These are phyloP conservation scores for Amphimedon queenslandica DNA, from an alignment of 37 sponge, comb jelly and placozoan species.

Conservation along the genomic window DNA sequence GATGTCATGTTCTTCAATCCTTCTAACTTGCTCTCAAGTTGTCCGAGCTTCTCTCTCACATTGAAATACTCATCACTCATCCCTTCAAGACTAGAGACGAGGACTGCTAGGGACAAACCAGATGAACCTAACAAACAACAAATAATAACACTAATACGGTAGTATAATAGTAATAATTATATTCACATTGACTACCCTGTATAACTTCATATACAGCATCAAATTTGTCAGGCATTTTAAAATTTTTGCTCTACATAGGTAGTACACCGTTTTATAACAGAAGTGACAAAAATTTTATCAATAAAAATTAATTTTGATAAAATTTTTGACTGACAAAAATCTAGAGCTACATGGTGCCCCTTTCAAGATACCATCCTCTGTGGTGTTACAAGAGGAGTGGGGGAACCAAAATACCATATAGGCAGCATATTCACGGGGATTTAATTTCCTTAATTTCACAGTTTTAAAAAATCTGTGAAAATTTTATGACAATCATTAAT, in stretches of 20 bases:
- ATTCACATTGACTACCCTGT: not conserved
- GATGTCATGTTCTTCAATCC: not conserved
- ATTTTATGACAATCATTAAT: no score
- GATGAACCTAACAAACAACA: not conserved
- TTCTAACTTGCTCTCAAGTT: constrained; percentile 42
- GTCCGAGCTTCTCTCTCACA: constrained; percentile 31
- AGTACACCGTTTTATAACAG: not conserved
- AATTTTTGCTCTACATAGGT: not conserved
- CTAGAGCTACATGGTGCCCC: no score
- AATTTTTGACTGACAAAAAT: no score
- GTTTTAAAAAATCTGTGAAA: no score
- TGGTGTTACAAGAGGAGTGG: no score
- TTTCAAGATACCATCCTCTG: no score
- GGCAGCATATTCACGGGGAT: no score
- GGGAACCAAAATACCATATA: no score
- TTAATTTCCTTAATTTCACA: no score
- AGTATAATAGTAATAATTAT: not conserved
- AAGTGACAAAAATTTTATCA: no score
- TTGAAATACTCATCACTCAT: constrained; percentile 36
- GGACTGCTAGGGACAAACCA: constrained; percentile 39
- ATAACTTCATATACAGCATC: constrained; percentile 7
- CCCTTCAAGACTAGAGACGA: constrained; percentile 51
- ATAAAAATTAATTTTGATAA: not conserved
- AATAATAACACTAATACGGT: not conserved
- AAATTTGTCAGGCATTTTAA: constrained; percentile 33